Evolutionary conservation across 2,797 vertebrate species (phyloP).

Genomic region (Gambelia wislizenii): DNA sequence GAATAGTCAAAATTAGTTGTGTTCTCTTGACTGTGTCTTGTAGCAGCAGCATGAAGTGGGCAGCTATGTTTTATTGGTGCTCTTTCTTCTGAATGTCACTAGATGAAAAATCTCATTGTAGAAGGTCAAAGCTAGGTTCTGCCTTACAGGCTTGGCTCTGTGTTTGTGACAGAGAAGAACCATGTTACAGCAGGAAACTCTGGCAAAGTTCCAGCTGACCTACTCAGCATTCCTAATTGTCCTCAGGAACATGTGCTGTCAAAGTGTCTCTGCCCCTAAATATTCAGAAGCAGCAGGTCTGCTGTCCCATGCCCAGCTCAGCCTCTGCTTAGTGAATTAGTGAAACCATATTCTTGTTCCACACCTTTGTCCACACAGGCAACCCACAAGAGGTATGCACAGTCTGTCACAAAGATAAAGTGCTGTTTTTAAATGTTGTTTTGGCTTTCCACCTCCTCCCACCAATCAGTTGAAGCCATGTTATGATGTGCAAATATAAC

Average conservation of each 20-base stretch:
- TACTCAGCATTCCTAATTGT: background rate
- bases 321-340: background rate
- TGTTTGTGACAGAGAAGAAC: background rate
- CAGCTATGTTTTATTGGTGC: background rate
- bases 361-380: background rate
- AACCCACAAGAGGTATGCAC: background rate
- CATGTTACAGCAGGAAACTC: background rate
- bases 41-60: background rate
- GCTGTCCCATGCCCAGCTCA: background rate
- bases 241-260: background rate
- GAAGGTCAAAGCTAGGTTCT: background rate
- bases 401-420: background rate
- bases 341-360: background rate
- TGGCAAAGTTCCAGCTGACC: conserved; percentile 9
- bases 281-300: background rate
- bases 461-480: background rate
- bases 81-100: background rate
- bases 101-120: background rate
- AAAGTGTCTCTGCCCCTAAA: background rate
- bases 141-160: background rate
- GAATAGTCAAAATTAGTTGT: background rate
- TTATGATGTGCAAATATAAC: background rate
- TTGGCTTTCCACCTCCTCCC: background rate
- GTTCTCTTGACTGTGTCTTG: background rate
- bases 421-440: background rate